Conservation (phyloP, 2,113 vertebrate genomes). For the Tichodroma muraria region DNA sequence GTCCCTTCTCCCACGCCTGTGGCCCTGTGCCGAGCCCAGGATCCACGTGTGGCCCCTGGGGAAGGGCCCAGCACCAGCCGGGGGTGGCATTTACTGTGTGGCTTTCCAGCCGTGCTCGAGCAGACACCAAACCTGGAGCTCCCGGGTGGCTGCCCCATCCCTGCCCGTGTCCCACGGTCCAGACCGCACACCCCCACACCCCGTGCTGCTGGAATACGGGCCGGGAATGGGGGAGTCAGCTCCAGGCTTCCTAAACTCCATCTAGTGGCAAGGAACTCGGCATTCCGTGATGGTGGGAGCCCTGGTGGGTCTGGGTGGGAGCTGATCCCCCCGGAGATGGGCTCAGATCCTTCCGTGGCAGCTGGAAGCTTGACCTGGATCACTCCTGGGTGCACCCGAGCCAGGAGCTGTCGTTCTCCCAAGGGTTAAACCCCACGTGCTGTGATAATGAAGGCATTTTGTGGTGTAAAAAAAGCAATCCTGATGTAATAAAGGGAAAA, state of each 20-base stretch:
- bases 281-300: not conserved
- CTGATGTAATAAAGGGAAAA: not conserved
- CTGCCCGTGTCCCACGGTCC: accelerated
- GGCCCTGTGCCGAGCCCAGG: not conserved
- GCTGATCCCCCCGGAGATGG: not conserved
- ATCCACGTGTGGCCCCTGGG: not conserved
- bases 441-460: not conserved
- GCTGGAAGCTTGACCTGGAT: not conserved
- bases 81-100: not conserved
- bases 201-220: accelerated
- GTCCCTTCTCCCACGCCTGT: accelerated
- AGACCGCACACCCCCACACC: accelerated
- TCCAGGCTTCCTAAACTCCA: not conserved
- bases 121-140: not conserved
- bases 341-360: not conserved
- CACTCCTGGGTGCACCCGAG: not conserved
- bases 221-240: not conserved
- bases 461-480: not conserved
- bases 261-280: not conserved
- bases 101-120: not conserved
- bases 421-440: not conserved
- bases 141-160: not conserved
- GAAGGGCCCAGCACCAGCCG: not conserved
- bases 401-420: too few relatives aligned
- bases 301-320: not conserved